These are phyloP conservation scores for Haliaeetus leucogaster DNA, from an alignment of 2,113 vertebrate species.

Conservation along the genomic window DNA sequence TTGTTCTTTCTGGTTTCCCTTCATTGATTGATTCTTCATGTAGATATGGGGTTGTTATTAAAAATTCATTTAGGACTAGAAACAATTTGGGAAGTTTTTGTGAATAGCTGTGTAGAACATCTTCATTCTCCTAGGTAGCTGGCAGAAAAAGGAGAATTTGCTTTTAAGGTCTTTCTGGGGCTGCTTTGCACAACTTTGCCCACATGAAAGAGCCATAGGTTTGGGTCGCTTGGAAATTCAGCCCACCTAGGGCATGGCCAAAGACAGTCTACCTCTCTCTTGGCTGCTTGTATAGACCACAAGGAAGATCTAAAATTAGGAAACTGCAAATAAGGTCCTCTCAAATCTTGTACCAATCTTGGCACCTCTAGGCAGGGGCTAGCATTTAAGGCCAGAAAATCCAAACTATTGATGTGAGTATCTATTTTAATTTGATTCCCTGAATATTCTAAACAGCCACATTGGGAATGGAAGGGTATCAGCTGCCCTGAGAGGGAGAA, in stretches of 20 bases:
- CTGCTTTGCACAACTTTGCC: neutral
- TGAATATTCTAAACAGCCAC: neutral
- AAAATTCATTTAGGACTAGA: neutral
- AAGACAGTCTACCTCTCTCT: neutral
- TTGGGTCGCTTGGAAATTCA: neutral
- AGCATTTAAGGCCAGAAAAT: conserved; percentile 20
- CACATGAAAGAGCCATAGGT: neutral
- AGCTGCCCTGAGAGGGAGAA: neutral
- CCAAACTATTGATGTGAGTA: conserved; percentile 29
- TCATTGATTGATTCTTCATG: neutral
- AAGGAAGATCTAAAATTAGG: conserved; percentile 32
- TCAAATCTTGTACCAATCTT: conserved; percentile 16
- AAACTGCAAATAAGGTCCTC: conserved; percentile 8
- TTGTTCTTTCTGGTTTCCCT: neutral
- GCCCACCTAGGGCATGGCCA: neutral
- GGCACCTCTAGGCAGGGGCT: neutral
- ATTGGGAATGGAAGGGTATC: neutral
- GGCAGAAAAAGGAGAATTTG: neutral
- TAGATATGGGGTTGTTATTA: neutral
- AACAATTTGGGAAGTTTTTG: neutral
- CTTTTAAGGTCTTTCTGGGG: neutral
- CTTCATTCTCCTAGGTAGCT: neutral
- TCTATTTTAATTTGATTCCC: conserved; percentile 43
- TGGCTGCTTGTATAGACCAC: neutral
- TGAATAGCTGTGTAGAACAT: neutral